Conservation (phyloP, 2,888 invertebrate species). For the Dastarcus helophoroides region DNA sequence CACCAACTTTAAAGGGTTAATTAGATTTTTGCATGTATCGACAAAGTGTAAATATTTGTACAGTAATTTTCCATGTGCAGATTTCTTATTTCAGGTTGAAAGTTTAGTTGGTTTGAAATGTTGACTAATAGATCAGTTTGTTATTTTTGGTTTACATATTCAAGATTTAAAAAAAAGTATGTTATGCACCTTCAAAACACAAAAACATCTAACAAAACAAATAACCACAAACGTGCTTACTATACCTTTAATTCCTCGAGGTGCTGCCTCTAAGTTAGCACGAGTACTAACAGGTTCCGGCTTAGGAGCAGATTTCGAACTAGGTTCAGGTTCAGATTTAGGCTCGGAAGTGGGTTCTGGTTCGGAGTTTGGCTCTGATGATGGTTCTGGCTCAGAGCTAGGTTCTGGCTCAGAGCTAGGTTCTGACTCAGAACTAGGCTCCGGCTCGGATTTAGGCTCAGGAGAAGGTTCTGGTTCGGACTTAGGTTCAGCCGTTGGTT, state of each 20-base stretch:
- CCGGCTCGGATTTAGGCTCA: constrained; percentile 28
- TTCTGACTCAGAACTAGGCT: constrained; percentile 32
- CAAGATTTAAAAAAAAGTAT: too few relatives aligned
- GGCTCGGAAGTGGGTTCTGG: constrained; percentile 35
- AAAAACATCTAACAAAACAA: too few relatives aligned
- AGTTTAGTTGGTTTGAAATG: too few relatives aligned
- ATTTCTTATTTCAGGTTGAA: too few relatives aligned
- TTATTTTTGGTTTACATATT: too few relatives aligned
- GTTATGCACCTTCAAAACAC: too few relatives aligned
- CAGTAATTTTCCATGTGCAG: too few relatives aligned
- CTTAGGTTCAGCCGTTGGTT: constrained; percentile 24
- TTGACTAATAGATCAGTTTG: too few relatives aligned
- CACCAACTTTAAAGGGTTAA: too few relatives aligned
- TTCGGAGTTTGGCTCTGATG: constrained; percentile 34
- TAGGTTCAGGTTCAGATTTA: constrained; percentile 39
- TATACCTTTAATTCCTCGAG: constrained; percentile 29
- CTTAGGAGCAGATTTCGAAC: constrained; percentile 32
- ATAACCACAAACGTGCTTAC: constrained; percentile 7
- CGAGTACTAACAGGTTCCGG: constrained; percentile 26
- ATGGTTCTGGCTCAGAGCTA: constrained; percentile 37
- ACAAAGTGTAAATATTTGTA: too few relatives aligned
- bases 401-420: constrained; percentile 36
- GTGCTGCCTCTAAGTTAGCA: constrained; percentile 25
- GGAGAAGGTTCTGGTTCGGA: constrained; percentile 31
- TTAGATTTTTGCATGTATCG: too few relatives aligned